Evolutionary conservation across 2,113 vertebrate species (phyloP).

Genomic region (Hassar affinis): DNA sequence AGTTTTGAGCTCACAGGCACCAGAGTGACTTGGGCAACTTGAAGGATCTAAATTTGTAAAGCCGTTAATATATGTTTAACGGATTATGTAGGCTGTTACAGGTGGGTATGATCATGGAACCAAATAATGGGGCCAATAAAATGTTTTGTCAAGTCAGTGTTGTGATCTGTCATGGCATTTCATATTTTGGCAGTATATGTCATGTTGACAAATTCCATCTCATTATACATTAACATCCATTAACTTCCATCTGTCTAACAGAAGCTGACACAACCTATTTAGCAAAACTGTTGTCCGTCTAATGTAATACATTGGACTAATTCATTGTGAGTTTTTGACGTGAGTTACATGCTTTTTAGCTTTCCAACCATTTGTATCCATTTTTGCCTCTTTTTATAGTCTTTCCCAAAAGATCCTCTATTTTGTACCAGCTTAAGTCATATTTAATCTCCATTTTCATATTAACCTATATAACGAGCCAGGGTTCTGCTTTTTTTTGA

Average conservation of each 20-base stretch:
- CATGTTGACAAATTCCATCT: constrained; percentile 32
- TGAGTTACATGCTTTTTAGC: constrained; percentile 41
- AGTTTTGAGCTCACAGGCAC: constrained; percentile 4
- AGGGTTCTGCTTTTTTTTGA: constrained; percentile 30
- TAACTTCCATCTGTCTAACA: constrained; percentile 13
- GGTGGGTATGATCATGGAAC: constrained; percentile 33
- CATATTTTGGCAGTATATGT: constrained; percentile 42
- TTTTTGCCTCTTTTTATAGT: constrained; percentile 55
- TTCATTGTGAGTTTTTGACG: constrained; percentile 51
- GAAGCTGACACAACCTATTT: constrained; percentile 33
- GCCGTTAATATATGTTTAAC: constrained; percentile 33
- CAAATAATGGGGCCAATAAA: constrained; percentile 31
- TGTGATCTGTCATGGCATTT: constrained; percentile 36
- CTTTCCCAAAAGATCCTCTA: constrained; percentile 41
- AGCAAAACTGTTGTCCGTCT: constrained; percentile 39
- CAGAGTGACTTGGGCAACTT: neutral
- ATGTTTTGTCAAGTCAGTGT: constrained; percentile 42
- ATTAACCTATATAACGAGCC: constrained; percentile 41
- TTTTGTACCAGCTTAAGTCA: constrained; percentile 35
- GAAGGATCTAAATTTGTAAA: constrained; percentile 24
- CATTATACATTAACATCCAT: constrained; percentile 8
- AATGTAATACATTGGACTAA: constrained; percentile 29
- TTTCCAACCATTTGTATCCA: constrained; percentile 45
- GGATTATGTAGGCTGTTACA: constrained; percentile 18
- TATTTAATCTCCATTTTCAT: constrained; percentile 38